Evolutionary conservation across 1,140 invertebrate species (phyloP).

Genomic region (Caerostris darwini): DNA sequence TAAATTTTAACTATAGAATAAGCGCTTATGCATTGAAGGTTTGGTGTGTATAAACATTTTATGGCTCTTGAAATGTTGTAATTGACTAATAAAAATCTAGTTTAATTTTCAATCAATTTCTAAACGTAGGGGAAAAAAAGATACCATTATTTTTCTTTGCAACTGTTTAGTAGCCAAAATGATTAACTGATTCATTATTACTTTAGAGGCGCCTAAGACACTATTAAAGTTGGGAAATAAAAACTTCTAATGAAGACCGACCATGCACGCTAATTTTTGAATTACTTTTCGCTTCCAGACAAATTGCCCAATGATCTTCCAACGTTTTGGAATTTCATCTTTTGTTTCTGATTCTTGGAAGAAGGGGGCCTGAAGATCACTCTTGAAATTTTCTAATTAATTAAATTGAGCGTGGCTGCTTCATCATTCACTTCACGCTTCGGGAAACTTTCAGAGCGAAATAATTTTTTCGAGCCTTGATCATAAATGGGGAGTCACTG

Average conservation of each 20-base stretch:
- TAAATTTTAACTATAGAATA: too few species aligned
- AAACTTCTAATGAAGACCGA: conserved; percentile 48
- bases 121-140: neutral
- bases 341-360: conserved; percentile 35
- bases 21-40: too few species aligned
- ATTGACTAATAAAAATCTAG: neutral
- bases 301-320: conserved; percentile 49
- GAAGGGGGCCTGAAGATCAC: neutral
- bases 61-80: neutral
- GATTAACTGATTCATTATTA: conserved; percentile 46
- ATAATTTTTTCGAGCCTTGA: neutral
- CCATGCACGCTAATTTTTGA: conserved; percentile 47
- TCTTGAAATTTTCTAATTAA: conserved; percentile 53
- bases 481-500: neutral
- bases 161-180: conserved; percentile 20
- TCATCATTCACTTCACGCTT: conserved; percentile 28
- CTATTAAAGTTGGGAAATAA: conserved; percentile 48
- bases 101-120: conserved; percentile 3
- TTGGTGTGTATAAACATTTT: too few species aligned
- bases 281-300: conserved; percentile 11
- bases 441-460: conserved; percentile 33
- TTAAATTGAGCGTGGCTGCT: conserved; percentile 49
- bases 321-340: conserved; percentile 24
- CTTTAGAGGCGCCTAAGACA: conserved; percentile 46
- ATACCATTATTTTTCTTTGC: neutral